Base-by-base conservation (phyloP, 2,113 vertebrate genomes). In the Anolis sagrei region DNA sequence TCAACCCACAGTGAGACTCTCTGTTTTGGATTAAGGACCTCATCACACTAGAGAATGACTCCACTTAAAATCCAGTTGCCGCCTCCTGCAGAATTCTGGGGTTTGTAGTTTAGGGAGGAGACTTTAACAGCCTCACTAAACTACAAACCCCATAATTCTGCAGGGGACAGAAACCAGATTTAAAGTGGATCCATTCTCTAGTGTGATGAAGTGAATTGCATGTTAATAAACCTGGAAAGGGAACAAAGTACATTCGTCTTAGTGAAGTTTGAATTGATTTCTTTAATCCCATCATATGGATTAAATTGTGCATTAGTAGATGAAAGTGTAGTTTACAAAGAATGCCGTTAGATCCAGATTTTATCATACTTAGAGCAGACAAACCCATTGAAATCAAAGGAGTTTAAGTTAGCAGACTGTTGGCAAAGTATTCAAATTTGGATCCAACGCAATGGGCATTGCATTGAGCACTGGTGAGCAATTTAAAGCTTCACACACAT, bases 1-100 rank as follows among this genome's bases (percentile, higher is more conserved):
- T 91, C 21, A 92, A 1, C 93, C 92, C 82, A 89, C 92, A 94
- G 51, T 83, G 88, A 91, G 84, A 93, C 81, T 93, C 16, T 79
- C 91, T 93, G 89, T 90, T 7, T 1, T 88, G 44, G 44, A 89
- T 91, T 94, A 70, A n/a, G n/a, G n/a, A n/a, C n/a, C n/a, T n/a
- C n/a, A n/a, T n/a, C n/a, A n/a, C n/a, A n/a, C n/a, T n/a, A n/a
- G n/a, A n/a, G n/a, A n/a, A n/a, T n/a, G n/a, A n/a, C n/a, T n/a
- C n/a, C n/a, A n/a, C n/a, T n/a, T n/a, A n/a, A n/a, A n/a, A n/a
- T n/a, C n/a, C n/a, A n/a, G n/a, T n/a, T n/a, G n/a, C n/a, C n/a
- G n/a, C n/a, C n/a, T n/a, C n/a, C n/a, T n/a, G n/a, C n/a, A n/a
- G n/a, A n/a, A n/a, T n/a, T n/a, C n/a, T n/a, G n/a, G n/a, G n/a